Conservation (phyloP, 1,140 invertebrate genomes). For the Pachyrhynchus sulphureomaculatus region DNA sequence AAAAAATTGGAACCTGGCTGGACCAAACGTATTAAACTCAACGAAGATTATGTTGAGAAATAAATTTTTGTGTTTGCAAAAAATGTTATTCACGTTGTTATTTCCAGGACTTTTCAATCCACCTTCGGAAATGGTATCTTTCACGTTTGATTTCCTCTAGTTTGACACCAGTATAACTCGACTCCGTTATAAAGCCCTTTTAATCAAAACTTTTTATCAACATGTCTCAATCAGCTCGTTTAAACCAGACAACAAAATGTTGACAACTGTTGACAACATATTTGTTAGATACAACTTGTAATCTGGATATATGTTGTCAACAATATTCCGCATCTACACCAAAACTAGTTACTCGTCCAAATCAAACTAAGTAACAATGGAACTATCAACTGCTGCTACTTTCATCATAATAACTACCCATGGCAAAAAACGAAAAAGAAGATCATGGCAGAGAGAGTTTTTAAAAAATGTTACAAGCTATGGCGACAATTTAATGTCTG, state of each 20-base stretch:
- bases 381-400: not conserved
- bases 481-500: slow-evolving; percentile 16
- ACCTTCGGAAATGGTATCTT: no score
- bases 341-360: not conserved
- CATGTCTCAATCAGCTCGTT: not conserved
- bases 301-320: not conserved
- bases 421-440: not conserved
- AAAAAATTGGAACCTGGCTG: no score
- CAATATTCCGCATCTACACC: not conserved
- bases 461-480: slow-evolving; percentile 18
- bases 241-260: not conserved
- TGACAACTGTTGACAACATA: not conserved
- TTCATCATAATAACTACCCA: not conserved
- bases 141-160: no score
- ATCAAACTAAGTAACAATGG: not conserved
- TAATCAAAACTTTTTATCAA: not conserved
- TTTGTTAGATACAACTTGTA: not conserved
- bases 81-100: no score
- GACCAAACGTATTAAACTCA: no score
- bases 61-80: no score
- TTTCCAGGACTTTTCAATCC: no score
- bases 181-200: no score
- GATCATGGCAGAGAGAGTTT: slow-evolving; percentile 11
- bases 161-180: no score
- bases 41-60: no score